Conservation (phyloP, 37 sponge, comb jelly and placozoan species). For the Cliona cf. orientalis region DNA sequence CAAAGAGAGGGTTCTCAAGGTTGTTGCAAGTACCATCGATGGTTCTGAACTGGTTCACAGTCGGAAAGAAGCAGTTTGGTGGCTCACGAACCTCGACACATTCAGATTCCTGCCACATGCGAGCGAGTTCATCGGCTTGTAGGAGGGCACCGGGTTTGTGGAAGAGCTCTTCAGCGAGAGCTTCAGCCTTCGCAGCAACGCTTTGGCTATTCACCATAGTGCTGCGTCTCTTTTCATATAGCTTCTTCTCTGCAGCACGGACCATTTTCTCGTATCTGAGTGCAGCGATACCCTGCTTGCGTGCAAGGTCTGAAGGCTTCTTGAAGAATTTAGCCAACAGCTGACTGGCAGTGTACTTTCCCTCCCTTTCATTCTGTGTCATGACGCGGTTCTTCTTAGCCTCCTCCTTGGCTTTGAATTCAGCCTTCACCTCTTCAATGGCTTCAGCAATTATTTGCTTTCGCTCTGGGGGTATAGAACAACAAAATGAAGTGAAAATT, state of each 20-base stretch:
- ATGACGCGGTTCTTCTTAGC: conserved; percentile 1
- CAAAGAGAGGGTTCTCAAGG: conserved; percentile 57
- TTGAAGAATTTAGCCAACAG: conserved; percentile 37
- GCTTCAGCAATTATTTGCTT: conserved; percentile 2
- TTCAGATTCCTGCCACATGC: conserved; percentile 27
- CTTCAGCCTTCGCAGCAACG: conserved; percentile 38
- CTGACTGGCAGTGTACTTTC: conserved; percentile 22
- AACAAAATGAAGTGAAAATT: not conserved
- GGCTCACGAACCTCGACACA: not conserved
- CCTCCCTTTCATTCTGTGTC: conserved; percentile 9
- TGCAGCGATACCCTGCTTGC: conserved; percentile 32
- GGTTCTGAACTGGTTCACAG: conserved; percentile 39
- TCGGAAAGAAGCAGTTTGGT: conserved; percentile 39
- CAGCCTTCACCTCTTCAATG: conserved; percentile 28
- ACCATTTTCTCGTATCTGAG: conserved; percentile 52
- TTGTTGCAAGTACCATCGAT: conserved; percentile 94
- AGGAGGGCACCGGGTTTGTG: conserved; percentile 57
- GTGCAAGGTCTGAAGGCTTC: conserved; percentile 33
- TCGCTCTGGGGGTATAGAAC: not conserved
- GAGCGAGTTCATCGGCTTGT: conserved; percentile 34
- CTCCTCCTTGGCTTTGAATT: not conserved
- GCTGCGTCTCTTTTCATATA: conserved; percentile 7
- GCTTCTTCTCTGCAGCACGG: conserved; percentile 46
- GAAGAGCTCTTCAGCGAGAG: conserved; percentile 46
- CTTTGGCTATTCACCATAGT: conserved; percentile 1